Conservation (phyloP, 2,113 vertebrate species). For the Marmota flaviventris region DNA sequence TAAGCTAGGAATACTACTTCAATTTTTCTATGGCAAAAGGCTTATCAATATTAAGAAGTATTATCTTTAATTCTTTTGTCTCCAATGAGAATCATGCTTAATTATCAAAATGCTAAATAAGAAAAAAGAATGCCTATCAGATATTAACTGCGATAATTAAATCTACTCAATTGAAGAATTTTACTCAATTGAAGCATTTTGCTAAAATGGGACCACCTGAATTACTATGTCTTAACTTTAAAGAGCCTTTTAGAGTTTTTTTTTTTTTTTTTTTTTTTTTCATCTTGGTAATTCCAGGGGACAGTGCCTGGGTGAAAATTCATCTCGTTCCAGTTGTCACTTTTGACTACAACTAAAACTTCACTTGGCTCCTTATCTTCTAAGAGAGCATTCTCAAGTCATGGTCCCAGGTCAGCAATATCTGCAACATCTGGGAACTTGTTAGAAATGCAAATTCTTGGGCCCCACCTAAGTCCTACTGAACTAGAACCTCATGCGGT, state of each 20-base stretch:
- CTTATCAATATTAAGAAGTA: conserved; percentile 59
- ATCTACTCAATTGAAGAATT: conserved; percentile 61
- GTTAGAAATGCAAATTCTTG: conserved; percentile 22
- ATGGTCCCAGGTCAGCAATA: background rate
- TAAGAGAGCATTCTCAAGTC: conserved; percentile 6
- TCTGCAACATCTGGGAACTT: background rate
- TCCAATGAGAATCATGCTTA: conserved; percentile 56
- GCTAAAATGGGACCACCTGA: conserved; percentile 8
- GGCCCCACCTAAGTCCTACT: background rate
- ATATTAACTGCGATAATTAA: conserved; percentile 67
- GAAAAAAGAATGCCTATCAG: conserved; percentile 21
- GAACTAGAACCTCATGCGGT: background rate
- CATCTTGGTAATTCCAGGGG: conserved; percentile 10
- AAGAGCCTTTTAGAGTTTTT: conserved; percentile 36
- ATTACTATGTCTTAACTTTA: conserved; percentile 52
- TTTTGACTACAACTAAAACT: conserved; percentile 56
- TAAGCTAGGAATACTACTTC: conserved; percentile 59
- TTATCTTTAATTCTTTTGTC: conserved; percentile 63
- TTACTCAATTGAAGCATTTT: conserved; percentile 53
- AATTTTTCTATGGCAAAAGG: conserved; percentile 60
- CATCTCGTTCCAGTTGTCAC: conserved; percentile 26
- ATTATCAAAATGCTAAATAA: conserved; percentile 37
- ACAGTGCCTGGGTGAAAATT: conserved; percentile 10
- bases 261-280: conserved; percentile 8
- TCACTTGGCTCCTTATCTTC: background rate